phyloP scores from a whole-genome alignment of 2,888 invertebrate genomes.

The Neoitamus cyanurus region DNA sequence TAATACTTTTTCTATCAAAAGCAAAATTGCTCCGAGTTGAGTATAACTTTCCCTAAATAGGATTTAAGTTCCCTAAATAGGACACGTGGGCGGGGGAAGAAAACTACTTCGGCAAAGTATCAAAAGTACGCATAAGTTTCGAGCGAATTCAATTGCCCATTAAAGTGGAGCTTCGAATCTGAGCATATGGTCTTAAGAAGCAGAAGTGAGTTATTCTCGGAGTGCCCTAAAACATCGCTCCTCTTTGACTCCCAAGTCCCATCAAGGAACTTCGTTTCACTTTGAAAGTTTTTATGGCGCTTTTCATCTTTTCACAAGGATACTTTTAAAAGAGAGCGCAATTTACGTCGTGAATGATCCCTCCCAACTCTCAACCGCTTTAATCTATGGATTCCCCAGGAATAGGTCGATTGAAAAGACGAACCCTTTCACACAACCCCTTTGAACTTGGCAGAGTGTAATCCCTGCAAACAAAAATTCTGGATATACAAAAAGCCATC shows the following conservation, averaged over 20 bases:
- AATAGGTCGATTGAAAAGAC: neutral
- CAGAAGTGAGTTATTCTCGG: neutral
- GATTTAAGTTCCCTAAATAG: neutral
- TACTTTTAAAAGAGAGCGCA: neutral
- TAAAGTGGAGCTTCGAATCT: neutral
- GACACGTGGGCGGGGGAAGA: neutral
- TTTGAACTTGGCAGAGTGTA: neutral
- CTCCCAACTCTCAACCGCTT: neutral
- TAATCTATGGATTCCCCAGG: neutral
- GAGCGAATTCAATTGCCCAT: neutral
- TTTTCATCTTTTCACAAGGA: neutral
- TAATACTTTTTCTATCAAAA: neutral
- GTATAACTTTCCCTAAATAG: neutral
- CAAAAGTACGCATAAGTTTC: conserved; percentile 1
- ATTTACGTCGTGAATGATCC: neutral
- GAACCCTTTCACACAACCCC: neutral
- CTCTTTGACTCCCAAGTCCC: neutral
- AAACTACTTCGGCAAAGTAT: neutral
- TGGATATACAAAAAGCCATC: neutral
- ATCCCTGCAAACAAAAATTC: neutral
- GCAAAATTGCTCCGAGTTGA: neutral
- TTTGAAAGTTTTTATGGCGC: neutral
- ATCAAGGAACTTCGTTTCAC: neutral
- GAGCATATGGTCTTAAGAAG: neutral
- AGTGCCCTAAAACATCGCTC: neutral